A percentile compares a stretch with the other conserved stretches of the same genome.
phyloP scores from a whole-genome alignment of 1,140 invertebrate genomes.

The Caligus rogercresseyi region DNA sequence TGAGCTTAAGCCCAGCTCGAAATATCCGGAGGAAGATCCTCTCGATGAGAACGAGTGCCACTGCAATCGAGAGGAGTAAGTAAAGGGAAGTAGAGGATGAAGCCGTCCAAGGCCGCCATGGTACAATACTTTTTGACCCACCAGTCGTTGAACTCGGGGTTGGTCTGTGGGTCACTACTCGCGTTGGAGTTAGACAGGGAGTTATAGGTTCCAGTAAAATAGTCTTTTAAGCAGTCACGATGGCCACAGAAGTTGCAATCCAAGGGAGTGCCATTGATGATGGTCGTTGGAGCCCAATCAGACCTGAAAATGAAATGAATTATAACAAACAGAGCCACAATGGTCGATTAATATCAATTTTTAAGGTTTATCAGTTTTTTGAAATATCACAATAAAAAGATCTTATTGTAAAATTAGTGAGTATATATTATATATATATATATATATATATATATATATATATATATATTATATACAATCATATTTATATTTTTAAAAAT shows the following conservation, averaged over 20 bases:
- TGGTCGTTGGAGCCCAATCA: constrained; percentile 12
- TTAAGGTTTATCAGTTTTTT: background rate
- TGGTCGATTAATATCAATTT: background rate
- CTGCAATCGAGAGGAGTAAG: constrained; percentile 8
- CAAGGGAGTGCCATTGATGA: constrained; percentile 14
- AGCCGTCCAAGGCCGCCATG: constrained; percentile 10
- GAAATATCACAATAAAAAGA: too few relatives aligned
- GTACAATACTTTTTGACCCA: constrained; percentile 20
- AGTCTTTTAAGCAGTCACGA: background rate
- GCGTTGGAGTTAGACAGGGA: too few relatives aligned
- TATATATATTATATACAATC: too few relatives aligned
- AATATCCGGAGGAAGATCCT: constrained; percentile 13
- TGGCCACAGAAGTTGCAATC: constrained; percentile 15
- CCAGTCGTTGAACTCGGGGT: constrained; percentile 10
- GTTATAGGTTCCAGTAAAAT: background rate
- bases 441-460: too few relatives aligned
- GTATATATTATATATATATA: too few relatives aligned
- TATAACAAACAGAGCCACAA: background rate
- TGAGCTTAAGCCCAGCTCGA: constrained; percentile 5
- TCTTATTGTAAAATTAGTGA: too few relatives aligned
- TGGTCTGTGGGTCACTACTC: background rate
- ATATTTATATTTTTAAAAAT: too few relatives aligned
- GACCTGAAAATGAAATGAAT: constrained; percentile 1
- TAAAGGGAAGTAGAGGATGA: constrained; percentile 16
- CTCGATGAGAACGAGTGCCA: constrained; percentile 15